Percentiles rank a stretch among this genome's conserved stretches.
Evolutionary conservation across 2,888 invertebrate genomes (phyloP).

Genomic region (Thelaira solivaga): DNA sequence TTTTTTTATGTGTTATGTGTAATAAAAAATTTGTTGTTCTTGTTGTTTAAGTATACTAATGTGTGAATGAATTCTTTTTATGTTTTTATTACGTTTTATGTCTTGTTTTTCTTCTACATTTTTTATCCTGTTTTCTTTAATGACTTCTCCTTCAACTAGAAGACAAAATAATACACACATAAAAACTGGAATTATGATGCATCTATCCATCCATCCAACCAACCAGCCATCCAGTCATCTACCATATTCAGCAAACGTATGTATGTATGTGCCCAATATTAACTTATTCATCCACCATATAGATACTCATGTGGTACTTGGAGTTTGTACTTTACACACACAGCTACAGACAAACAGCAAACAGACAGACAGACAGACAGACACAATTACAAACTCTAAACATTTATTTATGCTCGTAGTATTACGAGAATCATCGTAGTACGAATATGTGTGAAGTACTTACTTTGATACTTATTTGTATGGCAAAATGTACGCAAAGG

Average conservation of each 20-base stretch:
- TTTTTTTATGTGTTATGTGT: conserved; percentile 17
- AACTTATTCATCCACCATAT: no score
- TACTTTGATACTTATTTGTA: background rate
- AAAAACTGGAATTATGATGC: conserved; percentile 60
- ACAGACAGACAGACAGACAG: background rate
- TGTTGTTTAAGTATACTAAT: background rate
- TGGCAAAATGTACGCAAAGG: background rate
- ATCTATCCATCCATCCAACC: conserved; percentile 23
- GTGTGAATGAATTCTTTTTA: conserved; percentile 43
- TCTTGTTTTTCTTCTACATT: conserved; percentile 29
- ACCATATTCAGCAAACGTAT: no score
- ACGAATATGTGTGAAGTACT: conserved; percentile 28
- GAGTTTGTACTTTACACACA: conserved; percentile 41
- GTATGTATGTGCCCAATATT: no score
- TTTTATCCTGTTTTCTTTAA: conserved; percentile 19
- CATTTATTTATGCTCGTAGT: conserved; percentile 4
- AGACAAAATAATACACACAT: conserved; percentile 33
- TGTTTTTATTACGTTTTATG: background rate
- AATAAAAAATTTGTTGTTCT: conserved; percentile 1
- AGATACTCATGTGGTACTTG: conserved; percentile 26
- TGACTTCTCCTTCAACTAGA: conserved; percentile 37
- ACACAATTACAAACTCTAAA: background rate
- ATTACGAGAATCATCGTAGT: background rate
- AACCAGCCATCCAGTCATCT: conserved; percentile 21
- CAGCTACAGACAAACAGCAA: background rate